Conservation (phyloP, 2,888 invertebrate species). For the Mesoligia furuncula region DNA sequence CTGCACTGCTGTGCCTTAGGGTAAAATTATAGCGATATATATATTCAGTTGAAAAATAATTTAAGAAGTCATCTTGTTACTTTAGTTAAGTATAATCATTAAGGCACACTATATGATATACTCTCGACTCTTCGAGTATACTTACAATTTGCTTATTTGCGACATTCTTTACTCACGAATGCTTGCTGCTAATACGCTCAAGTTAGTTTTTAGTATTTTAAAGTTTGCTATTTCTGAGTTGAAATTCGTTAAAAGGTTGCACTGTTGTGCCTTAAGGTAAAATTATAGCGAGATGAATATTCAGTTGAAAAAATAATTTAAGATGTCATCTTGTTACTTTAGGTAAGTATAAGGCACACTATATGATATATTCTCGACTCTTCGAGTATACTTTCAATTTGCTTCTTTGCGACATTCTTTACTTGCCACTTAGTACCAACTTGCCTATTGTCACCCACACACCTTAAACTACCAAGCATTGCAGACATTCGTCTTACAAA, state of each 20-base stretch:
- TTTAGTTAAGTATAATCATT: neutral
- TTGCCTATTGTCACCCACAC: neutral
- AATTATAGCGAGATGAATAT: neutral
- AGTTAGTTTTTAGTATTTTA: neutral
- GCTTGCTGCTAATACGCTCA: neutral
- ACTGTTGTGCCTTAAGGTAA: neutral
- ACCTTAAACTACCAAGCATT: neutral
- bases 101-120: neutral
- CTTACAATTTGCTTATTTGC: neutral
- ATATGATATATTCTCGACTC: too few species aligned
- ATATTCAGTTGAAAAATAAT: neutral
- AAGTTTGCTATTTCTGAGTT: neutral
- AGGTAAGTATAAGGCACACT: neutral
- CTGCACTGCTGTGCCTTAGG: neutral
- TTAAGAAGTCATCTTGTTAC: neutral
- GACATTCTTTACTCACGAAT: neutral
- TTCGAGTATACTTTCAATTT: neutral
- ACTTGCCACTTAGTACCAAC: neutral
- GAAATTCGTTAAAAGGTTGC: neutral
- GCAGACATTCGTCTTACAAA: conserved; percentile 18
- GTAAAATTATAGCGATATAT: fast-evolving
- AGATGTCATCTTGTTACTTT: neutral
- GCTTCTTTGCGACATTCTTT: neutral
- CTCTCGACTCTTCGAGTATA: neutral
- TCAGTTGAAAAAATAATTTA: neutral